Evolutionary conservation across 2,113 vertebrate species (phyloP).

Genomic region (Mastomys coucha): DNA sequence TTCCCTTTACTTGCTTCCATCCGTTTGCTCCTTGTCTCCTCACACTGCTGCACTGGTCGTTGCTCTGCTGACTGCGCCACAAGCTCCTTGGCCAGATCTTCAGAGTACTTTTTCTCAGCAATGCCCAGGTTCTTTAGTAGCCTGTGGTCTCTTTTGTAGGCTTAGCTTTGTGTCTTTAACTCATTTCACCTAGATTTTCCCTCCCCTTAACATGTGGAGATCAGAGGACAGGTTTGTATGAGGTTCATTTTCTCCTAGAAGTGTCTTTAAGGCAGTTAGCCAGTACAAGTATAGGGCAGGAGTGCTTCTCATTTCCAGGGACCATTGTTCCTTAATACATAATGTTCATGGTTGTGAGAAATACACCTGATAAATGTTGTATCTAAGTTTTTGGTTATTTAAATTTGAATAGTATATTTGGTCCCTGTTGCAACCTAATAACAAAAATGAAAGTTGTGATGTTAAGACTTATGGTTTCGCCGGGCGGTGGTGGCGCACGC

Average conservation of each 20-base stretch:
- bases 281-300: background rate
- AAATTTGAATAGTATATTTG: background rate
- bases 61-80: background rate
- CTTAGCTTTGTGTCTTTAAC: background rate
- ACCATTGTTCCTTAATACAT: constrained; percentile 39
- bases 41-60: background rate
- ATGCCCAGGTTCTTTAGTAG: background rate
- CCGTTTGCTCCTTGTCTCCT: background rate
- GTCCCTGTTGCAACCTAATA: constrained; percentile 5
- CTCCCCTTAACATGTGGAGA: background rate
- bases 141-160: background rate
- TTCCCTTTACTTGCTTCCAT: background rate
- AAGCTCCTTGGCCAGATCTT: background rate
- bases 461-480: too few species aligned
- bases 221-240: too few species aligned
- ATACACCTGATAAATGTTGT: background rate
- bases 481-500: too few species aligned
- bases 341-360: constrained; percentile 21
- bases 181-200: constrained; percentile 12
- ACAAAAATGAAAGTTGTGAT: constrained; percentile 11
- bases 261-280: background rate
- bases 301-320: background rate
- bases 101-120: background rate
- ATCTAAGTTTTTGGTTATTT: constrained; percentile 31
- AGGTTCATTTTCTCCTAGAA: background rate